Evolutionary conservation across 2,888 invertebrate species (phyloP), one percentile per base, ranked within the genome.

Genomic region (Drosophila neotestacea): DNA sequence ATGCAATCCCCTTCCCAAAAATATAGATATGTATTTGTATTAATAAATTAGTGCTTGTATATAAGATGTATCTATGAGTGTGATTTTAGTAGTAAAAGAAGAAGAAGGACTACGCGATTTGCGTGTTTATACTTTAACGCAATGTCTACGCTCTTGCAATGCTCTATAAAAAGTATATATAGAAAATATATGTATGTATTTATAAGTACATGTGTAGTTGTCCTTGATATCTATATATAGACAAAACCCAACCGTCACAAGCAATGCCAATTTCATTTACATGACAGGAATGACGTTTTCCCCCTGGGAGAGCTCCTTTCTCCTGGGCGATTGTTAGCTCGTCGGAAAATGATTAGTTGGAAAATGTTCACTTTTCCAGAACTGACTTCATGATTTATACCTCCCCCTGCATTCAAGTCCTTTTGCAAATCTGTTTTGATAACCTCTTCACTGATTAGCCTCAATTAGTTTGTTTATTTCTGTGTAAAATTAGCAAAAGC

Each of bases 161-260:
- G 46, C 32, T 44, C 34, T 22, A 48, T 34, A 41, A 10, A 10
- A 13, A 5, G 9, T 42, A 44, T 5, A 52, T n/a, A 38, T 32
- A 22, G 22, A 22, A 22, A 3, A 30, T 16, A 28, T 22, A n/a
- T 32, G n/a, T 54, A 47, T 52, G 27, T 16, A 13, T 38, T 27
- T 55, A n/a, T 38, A 44, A 42, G 34, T 52, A 44, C 13, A 30
- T 10, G 16, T 54, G 50, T 56, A 51, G 44, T 44, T 61, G 88
- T 79, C 83, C 83, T 85, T 85, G 83, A 62, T 34, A 10, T 36
- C 86, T 85, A 79, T 68, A 79, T 67, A 74, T 88, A 82, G 68
- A 54, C 5, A 52, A 22, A 58, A 51, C 62, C 42, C 58, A 54
- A 69, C 60, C 73, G 75, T 54, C 61, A 58, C 50, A 59, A 62